Evolutionary conservation across 2,113 vertebrate genomes (phyloP).

Genomic region (Onychostruthus taczanowskii): DNA sequence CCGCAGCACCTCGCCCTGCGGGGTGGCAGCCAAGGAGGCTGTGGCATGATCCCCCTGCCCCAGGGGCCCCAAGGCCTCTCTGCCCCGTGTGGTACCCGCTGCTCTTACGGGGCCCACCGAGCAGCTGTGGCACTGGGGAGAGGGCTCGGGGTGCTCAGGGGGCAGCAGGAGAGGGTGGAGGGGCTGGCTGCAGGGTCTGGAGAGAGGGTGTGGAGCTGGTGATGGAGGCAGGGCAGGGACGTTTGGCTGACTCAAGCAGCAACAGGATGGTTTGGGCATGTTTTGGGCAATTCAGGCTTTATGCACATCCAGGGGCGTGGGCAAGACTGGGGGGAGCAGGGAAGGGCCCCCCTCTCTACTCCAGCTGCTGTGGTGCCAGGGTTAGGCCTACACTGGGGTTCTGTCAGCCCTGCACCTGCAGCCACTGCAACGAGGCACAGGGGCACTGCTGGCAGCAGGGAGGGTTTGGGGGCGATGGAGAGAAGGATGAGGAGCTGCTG

Average conservation of each 20-base stretch:
- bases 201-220: background rate
- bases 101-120: fast-evolving
- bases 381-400: fast-evolving
- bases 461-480: background rate
- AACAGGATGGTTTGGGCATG: background rate
- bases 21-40: background rate
- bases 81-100: fast-evolving
- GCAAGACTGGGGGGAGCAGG: too few relatives aligned
- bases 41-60: fast-evolving
- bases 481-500: background rate
- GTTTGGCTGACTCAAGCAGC: background rate
- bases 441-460: background rate
- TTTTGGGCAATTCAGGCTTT: background rate
- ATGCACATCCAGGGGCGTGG: background rate
- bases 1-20: background rate
- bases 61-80: fast-evolving
- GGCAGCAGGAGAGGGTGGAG: background rate
- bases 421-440: fast-evolving
- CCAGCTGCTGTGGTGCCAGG: fast-evolving
- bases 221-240: background rate
- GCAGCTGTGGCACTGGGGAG: fast-evolving
- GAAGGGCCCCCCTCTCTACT: background rate
- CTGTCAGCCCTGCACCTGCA: background rate
- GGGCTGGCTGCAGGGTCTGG: background rate
- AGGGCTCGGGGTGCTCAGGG: fast-evolving